Evolutionary conservation across 2,113 vertebrate species (phyloP), one percentile per base, ranked within the genome.

Genomic region (Acrocephalus arundinaceus): DNA sequence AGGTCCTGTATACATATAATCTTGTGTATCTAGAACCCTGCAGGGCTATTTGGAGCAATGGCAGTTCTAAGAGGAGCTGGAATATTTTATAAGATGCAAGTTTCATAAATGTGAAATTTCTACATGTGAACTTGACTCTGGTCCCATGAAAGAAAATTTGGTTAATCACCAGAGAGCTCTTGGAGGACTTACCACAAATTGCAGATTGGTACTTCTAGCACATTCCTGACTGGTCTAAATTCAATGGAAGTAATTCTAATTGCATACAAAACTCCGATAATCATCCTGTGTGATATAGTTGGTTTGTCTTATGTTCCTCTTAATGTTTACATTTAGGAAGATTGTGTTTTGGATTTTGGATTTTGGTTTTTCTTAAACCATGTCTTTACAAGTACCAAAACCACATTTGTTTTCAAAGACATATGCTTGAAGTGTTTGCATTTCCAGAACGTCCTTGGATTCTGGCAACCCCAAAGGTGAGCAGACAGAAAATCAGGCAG

Each of bases 101-200:
- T 41, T 65, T 73, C 68, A 70, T 66, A 65, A 86, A 37, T 65
- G 15, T 79, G 24, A 2, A 1, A 39, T 39, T 39, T 39, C 5
- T 66, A 14, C 33, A 3, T 66, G 28, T 1, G 4, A 49, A 31
- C 35, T 73, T 81, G 21, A 37, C 46, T 31, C 55, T 70, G 25
- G 5, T 54, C 43, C n/a, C 46, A 27, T 45, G 21, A 57, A 74
- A 48, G 39, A 15, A 83, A 83, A 54, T 11, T 70, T 70, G 13
- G 1, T 68, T 76, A 61, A 31, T n/a, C 4, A 16, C 33, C 45
- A 4, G 13, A 33, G 27, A 58, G 28, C 5, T 66, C 54, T 83
- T 0, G 0, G 37, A 76, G n/a, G 46, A 23, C 13, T 80, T 57
- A 33, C 11, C 24, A 31, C 18, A 28, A 58, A n/a, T 9, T 37